phyloP scores from a whole-genome alignment of 1,140 invertebrate genomes.

The Sarcophaga bullata region DNA sequence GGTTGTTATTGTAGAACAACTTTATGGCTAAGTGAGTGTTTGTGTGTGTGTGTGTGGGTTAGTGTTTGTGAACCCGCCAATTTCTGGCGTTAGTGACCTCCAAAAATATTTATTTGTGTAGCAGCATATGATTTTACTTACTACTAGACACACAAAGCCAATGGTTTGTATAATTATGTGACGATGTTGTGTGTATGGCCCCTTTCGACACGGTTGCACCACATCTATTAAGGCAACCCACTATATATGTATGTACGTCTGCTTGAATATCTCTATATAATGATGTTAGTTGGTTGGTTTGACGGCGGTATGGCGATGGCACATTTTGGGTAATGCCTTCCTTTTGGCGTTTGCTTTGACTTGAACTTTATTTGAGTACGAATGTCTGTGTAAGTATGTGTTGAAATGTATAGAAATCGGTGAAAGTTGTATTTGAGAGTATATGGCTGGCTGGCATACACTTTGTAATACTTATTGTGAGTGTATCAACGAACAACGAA shows the following conservation, averaged over 20 bases:
- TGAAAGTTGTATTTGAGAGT: not conserved
- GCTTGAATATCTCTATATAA: not conserved
- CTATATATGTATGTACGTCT: not conserved
- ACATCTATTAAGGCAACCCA: constrained; percentile 4
- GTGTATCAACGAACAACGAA: not conserved
- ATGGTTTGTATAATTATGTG: not conserved
- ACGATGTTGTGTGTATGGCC: constrained; percentile 4
- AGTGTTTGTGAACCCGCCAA: constrained; percentile 28
- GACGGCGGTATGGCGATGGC: not conserved
- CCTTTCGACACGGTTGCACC: not conserved
- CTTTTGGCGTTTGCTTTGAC: constrained; percentile 20
- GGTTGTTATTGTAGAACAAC: not conserved
- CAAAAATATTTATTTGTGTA: constrained; percentile 6
- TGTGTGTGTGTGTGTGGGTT: not conserved
- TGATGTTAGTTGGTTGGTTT: not conserved
- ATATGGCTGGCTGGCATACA: not conserved
- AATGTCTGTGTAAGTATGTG: not conserved
- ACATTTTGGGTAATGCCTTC: constrained; percentile 10
- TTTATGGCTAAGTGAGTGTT: not conserved
- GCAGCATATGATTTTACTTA: not conserved
- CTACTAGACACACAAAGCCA: no score
- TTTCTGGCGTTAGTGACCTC: constrained; percentile 26
- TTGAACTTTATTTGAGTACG: not conserved
- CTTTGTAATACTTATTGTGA: constrained; percentile 4
- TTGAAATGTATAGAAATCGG: not conserved